Percentiles rank a stretch among this genome's conserved stretches.
These are phyloP conservation scores for Lucifuga dentata DNA, from an alignment of 2,113 vertebrate genomes.

Conservation along the genomic window DNA sequence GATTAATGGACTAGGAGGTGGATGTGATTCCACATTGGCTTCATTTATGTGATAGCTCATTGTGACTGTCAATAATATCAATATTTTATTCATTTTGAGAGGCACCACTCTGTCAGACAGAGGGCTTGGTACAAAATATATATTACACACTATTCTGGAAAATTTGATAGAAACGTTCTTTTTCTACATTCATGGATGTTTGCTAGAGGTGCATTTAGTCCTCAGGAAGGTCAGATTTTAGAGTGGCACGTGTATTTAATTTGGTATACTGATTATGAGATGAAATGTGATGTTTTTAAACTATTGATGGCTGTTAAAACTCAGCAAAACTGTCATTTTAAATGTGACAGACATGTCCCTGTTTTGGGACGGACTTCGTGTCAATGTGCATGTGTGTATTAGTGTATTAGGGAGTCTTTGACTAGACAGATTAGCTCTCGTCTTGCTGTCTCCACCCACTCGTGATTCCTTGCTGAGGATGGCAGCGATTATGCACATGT, in stretches of 20 bases:
- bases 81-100: constrained; percentile 21
- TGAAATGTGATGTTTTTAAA: constrained; percentile 1
- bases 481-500: constrained; percentile 61
- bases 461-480: constrained; percentile 42
- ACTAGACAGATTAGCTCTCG: constrained; percentile 59
- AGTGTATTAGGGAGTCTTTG: constrained; percentile 39
- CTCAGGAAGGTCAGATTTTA: no score
- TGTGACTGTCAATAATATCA: constrained; percentile 12
- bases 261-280: constrained; percentile 10
- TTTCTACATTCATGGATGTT: no score
- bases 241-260: no score
- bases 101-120: constrained; percentile 23
- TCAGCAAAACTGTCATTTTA: no score
- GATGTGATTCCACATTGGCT: constrained; percentile 33
- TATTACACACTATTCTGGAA: background rate
- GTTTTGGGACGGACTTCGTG: constrained; percentile 1
- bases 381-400: constrained; percentile 9
- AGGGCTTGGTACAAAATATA: background rate
- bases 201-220: no score
- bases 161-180: no score
- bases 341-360: background rate
- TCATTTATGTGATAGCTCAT: constrained; percentile 22
- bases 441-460: constrained; percentile 46
- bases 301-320: background rate
- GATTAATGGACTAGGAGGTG: constrained; percentile 59